A percentile compares a stretch with the other conserved stretches of the same genome.
phyloP scores from a whole-genome alignment of 2,113 vertebrate genomes.

The Ictidomys tridecemlineatus region DNA sequence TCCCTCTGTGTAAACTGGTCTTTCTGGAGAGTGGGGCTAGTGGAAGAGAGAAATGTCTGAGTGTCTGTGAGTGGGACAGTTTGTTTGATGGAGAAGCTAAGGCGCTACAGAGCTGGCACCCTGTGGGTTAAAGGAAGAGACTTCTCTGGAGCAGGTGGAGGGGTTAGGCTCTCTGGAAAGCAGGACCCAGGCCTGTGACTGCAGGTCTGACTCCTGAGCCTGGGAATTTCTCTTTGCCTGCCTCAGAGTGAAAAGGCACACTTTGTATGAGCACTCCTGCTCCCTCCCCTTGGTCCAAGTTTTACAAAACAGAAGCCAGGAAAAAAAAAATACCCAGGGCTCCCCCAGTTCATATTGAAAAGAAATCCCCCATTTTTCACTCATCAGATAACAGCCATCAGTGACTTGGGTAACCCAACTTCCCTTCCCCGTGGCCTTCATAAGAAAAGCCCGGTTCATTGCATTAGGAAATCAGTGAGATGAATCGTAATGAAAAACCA shows the following conservation, averaged over 20 bases:
- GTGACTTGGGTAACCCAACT: slow-evolving; percentile 73
- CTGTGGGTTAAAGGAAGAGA: not conserved
- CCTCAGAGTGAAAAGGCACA: not conserved
- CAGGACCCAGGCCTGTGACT: not conserved
- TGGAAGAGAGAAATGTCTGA: not conserved
- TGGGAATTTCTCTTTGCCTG: not conserved
- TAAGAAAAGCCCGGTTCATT: slow-evolving; percentile 72
- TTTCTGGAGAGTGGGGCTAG: not conserved
- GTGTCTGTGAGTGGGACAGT: not conserved
- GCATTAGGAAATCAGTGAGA: slow-evolving; percentile 79
- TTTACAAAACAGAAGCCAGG: slow-evolving; percentile 22
- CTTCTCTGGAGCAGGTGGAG: not conserved
- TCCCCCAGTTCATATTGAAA: slow-evolving; percentile 25
- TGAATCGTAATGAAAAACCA: slow-evolving; percentile 76
- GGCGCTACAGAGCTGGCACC: not conserved
- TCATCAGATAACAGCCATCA: slow-evolving; percentile 52
- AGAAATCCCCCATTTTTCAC: not conserved
- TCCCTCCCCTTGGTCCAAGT: slow-evolving; percentile 22
- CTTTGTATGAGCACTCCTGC: not conserved
- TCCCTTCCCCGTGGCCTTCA: slow-evolving; percentile 33
- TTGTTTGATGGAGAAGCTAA: not conserved
- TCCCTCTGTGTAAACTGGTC: not conserved
- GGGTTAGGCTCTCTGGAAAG: not conserved
- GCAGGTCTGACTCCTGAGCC: not conserved
- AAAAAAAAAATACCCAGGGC: not conserved